Percentiles rank a stretch among this genome's conserved stretches.
phyloP scores from a whole-genome alignment of 2,113 vertebrate species.

The Trachemys scripta region DNA sequence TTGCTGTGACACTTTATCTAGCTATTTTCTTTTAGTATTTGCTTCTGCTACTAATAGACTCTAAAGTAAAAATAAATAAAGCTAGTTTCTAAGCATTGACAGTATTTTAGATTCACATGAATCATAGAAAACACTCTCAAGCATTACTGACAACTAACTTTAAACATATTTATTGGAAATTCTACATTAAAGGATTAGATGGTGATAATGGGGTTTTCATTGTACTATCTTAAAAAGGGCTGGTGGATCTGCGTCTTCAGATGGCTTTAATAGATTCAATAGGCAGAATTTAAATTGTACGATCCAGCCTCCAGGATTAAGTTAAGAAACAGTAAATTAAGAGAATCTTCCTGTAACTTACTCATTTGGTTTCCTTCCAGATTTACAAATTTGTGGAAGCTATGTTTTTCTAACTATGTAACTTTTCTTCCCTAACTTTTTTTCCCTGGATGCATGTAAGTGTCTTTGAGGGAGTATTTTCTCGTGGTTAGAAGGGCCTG shows the following conservation, averaged over 20 bases:
- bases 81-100: neutral
- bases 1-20: too few relatives aligned
- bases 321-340: neutral
- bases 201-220: neutral
- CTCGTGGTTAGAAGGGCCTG: neutral
- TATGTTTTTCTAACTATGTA: neutral
- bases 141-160: neutral
- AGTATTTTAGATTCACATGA: neutral
- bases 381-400: neutral
- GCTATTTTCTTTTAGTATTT: neutral
- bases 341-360: neutral
- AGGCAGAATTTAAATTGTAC: neutral
- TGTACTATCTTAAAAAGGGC: neutral
- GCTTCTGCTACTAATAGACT: neutral
- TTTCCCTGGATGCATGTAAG: neutral
- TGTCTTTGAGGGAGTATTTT: neutral
- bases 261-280: neutral
- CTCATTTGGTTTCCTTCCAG: neutral
- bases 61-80: neutral
- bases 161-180: neutral
- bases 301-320: neutral
- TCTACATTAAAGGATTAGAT: neutral
- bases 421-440: neutral
- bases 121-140: neutral
- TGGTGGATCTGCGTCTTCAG: neutral